phyloP scores from a whole-genome alignment of 2,113 vertebrate species.

The Sapayoa aenigma region DNA sequence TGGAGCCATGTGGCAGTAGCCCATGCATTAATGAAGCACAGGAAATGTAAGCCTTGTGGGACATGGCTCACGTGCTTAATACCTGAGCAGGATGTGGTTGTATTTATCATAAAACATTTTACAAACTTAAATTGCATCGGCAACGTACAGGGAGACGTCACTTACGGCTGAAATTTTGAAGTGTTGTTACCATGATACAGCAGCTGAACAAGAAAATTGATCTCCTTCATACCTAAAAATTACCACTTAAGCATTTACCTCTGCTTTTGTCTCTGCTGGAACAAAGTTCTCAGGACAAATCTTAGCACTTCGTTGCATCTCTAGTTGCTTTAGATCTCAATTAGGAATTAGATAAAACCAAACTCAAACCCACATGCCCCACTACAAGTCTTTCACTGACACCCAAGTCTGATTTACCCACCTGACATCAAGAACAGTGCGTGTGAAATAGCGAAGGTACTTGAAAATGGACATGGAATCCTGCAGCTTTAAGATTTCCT shows the following conservation, averaged over 20 bases:
- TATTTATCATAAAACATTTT: not conserved
- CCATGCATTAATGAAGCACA: not conserved
- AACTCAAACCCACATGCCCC: not conserved
- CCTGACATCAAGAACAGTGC: slow-evolving; percentile 91
- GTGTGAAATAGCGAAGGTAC: slow-evolving; percentile 91
- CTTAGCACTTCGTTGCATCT: not conserved
- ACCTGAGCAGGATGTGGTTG: not conserved
- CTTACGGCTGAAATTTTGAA: not conserved
- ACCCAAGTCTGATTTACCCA: slow-evolving; percentile 16
- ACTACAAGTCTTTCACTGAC: not conserved
- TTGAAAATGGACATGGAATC: slow-evolving; percentile 94
- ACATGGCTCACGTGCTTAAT: not conserved
- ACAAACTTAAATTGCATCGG: fast-evolving
- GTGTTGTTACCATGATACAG: not conserved
- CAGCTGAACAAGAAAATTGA: not conserved
- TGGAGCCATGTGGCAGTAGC: not conserved
- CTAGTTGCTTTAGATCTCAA: not conserved
- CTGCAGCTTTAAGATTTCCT: slow-evolving; percentile 90
- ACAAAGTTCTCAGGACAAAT: not conserved
- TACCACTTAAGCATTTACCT: not conserved
- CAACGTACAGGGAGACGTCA: not conserved
- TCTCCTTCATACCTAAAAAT: not conserved
- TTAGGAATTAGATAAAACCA: not conserved
- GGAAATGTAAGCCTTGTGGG: not conserved
- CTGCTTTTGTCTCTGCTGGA: not conserved